phyloP scores from a whole-genome alignment of 2,888 invertebrate genomes.

The Athrips mouffetella region DNA sequence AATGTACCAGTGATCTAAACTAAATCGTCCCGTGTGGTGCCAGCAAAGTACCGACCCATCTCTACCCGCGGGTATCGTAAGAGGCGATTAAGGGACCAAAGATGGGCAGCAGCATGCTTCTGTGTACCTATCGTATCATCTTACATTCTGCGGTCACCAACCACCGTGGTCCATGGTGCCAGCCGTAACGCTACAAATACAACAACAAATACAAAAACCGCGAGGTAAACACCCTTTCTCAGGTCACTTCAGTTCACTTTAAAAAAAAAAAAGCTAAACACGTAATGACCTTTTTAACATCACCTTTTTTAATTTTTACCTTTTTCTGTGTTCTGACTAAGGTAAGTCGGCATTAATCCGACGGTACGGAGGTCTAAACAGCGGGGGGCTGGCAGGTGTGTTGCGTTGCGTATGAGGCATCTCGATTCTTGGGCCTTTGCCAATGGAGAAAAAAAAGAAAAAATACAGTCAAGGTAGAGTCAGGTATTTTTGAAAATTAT shows the following conservation, averaged over 20 bases:
- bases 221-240: background rate
- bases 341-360: constrained; percentile 58
- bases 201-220: too few species aligned
- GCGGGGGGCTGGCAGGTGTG: constrained; percentile 64
- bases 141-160: too few species aligned
- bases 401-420: constrained; percentile 49
- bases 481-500: background rate
- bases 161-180: too few species aligned
- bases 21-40: too few species aligned
- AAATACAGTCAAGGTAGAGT: constrained; percentile 24
- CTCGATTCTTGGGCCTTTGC: constrained; percentile 30
- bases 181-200: too few species aligned
- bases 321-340: constrained; percentile 11
- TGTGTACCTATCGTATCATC: too few species aligned
- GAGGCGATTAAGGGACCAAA: too few species aligned
- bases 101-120: too few species aligned
- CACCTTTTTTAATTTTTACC: constrained; percentile 18
- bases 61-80: too few species aligned
- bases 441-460: constrained; percentile 33
- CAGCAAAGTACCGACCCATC: too few species aligned
- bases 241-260: constrained; percentile 24
- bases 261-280: constrained; percentile 32
- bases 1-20: too few species aligned
- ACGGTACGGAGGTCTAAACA: constrained; percentile 48
- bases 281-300: constrained; percentile 28